phyloP scores from a whole-genome alignment of 2,113 vertebrate species.

The Apodemus sylvaticus region DNA sequence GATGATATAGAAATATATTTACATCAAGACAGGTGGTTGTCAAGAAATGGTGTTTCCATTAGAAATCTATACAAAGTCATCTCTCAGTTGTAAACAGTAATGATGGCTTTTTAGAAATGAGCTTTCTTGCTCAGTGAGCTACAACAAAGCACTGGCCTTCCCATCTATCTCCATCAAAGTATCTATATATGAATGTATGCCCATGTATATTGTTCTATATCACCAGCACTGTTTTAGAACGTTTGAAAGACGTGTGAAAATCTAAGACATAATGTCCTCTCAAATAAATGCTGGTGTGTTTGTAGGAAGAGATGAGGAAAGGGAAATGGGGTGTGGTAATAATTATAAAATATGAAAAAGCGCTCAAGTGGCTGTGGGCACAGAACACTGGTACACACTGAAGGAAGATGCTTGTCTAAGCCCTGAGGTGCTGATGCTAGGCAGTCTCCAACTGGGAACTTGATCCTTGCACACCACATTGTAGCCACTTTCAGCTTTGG shows the following conservation, averaged over 20 bases:
- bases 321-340: not conserved
- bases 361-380: not conserved
- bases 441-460: not conserved
- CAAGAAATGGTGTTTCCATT: not conserved
- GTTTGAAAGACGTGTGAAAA: not conserved
- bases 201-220: not conserved
- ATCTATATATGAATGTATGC: not conserved
- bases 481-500: constrained; percentile 35
- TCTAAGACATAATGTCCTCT: constrained; percentile 3
- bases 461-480: not conserved
- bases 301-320: not conserved
- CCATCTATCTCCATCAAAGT: not conserved
- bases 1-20: not conserved
- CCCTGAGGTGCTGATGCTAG: not conserved
- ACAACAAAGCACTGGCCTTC: not conserved
- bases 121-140: not conserved
- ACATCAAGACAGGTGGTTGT: not conserved
- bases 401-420: not conserved
- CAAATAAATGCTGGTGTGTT: not conserved
- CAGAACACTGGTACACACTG: not conserved
- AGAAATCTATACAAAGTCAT: not conserved
- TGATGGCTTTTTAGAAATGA: not conserved
- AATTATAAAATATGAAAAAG: constrained; percentile 12
- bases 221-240: not conserved
- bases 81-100: not conserved